Conservation (phyloP, 2,888 invertebrate species). For the Atethmia centrago region DNA sequence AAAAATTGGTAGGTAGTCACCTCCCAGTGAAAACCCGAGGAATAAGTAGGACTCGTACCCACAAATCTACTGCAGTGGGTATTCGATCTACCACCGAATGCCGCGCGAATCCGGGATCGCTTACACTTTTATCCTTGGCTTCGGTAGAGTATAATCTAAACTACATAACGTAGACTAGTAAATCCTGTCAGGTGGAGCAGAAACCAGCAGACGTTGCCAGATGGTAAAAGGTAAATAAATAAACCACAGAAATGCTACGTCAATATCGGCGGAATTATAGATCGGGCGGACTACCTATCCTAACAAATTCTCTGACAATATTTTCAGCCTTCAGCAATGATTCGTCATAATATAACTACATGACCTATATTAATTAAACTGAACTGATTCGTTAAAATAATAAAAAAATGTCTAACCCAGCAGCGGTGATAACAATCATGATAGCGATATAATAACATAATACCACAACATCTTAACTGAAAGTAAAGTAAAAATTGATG, state of each 20-base stretch:
- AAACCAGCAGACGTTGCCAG: conserved; percentile 7
- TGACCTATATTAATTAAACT: conserved; percentile 34
- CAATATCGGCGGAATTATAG: conserved; percentile 9
- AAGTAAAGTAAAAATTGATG: conserved; percentile 32
- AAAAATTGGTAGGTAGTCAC: neutral
- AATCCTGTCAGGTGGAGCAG: neutral
- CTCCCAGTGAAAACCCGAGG: neutral
- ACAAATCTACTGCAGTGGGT: conserved; percentile 30
- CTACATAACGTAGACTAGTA: conserved; percentile 16
- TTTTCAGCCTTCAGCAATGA: neutral
- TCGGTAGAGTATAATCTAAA: conserved; percentile 8
- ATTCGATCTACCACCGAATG: conserved; percentile 18
- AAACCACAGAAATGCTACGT: conserved; percentile 1
- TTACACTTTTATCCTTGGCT: conserved; percentile 21
- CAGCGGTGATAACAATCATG: conserved; percentile 28
- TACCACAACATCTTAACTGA: conserved; percentile 11
- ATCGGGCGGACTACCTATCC: neutral
- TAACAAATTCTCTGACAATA: neutral
- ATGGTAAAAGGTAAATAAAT: conserved; percentile 8
- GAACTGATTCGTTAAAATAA: conserved; percentile 19
- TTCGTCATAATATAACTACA: neutral
- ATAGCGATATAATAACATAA: conserved; percentile 22
- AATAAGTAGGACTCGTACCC: conserved; percentile 8
- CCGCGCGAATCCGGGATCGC: conserved; percentile 23
- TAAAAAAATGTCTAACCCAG: neutral